Base-by-base conservation (phyloP, 2,888 invertebrate genomes). In the Heliconius ethilla region DNA sequence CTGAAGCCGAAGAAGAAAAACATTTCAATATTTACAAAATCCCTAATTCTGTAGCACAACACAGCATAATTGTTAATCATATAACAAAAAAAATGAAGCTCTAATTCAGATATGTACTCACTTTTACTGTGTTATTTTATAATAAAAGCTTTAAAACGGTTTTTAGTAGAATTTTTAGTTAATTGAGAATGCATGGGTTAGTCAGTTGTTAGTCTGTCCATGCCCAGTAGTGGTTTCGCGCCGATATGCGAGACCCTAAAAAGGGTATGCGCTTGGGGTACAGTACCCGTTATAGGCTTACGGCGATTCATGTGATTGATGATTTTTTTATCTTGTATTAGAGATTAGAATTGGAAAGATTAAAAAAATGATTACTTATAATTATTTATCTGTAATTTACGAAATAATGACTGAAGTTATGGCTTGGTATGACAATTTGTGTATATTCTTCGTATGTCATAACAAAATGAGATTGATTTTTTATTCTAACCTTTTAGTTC, bases 191-290 rank as follows among this genome's bases (percentile, higher is more conserved):
- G 29, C 63, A 70, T 70, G 33, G 18, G 45, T 15, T 62, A 72
- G 67, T 73, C 85, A 84, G 85, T 86, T 86, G 84, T 84, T 81
- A 81, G 66, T 67, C 77, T 75, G 81, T 81, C 82, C 81, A 82
- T 81, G 82, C 83, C 83, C 84, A 82, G 82, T 86, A 85, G 87
- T 86, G 87, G 87, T 89, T 89, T 89, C 86, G 87, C 86, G 84
- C 83, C 88, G 87, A 86, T 86, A 86, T 86, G 86, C 85, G 86
- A 86, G 87, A 84, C 91, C 89, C 92, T 89, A 90, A 91, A 92
- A 92, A 91, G 91, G 92, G 91, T 91, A 90, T 84, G 82, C 83
- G 82, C 82, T 82, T 79, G 77, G 55, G 27, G 75, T 75, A 45
- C 80, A 84, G 84, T 55, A 0, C 65, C 73, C 81, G 78, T 37